Base-by-base conservation (phyloP, 2,888 invertebrate species). In the Morpho deidamia region DNA sequence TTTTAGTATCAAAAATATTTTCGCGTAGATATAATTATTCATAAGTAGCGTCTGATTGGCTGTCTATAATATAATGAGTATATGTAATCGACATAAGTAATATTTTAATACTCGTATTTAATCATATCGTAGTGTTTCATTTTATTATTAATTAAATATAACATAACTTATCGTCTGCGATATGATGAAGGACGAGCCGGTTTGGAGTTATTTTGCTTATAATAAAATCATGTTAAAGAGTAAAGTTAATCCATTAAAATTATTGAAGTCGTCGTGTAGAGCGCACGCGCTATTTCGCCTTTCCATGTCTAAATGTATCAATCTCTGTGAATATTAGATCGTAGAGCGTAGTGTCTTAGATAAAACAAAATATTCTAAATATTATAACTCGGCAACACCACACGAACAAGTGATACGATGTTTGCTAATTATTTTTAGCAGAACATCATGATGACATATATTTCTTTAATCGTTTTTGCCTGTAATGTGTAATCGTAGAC, bases 261-360 rank as follows among this genome's bases (percentile, higher is more conserved):
- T 51, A 56, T 58, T 58, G 50, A 48, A 59, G 53, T 59, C 55
- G 59, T 61, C 73, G 75, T 74, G 78, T 84, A 84, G 83, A 70
- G 63, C 71, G 79, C 76, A 78, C 83, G 76, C 72, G 80, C 81
- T 81, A 69, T 81, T 76, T 82, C 82, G 86, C 85, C 85, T 84
- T 83, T 83, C 76, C 75, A 77, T 77, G 74, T 79, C 71, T 78
- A 77, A 72, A 72, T 79, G 78, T 83, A 83, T 82, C 83, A 76
- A 79, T 39, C 81, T 83, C 82, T 88, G 88, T 88, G 88, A 88
- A 88, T 88, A 88, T 74, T 86, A 87, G 85, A 71, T 69, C 64
- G 86, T 87, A 86, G 87, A 70, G 69, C 53, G 86, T 88, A 88
- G 88, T 86, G 86, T 84, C 81, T 86, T 88, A 87, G 87, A 78